Percentiles rank a stretch among this genome's conserved stretches.
phyloP scores from a whole-genome alignment of 2,113 vertebrate species.

The Dasyurus viverrinus region DNA sequence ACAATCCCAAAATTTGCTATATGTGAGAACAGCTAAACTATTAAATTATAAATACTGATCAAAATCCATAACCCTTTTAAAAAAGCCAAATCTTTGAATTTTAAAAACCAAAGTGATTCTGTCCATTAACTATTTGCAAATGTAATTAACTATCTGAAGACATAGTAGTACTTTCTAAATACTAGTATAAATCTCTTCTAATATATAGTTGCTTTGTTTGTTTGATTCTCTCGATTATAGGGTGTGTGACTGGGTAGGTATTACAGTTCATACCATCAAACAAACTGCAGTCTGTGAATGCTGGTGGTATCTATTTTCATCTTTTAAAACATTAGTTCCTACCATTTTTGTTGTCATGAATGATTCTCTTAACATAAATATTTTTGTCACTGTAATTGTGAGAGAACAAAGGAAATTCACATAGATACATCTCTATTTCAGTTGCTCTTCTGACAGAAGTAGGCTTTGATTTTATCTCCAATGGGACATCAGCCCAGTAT shows the following conservation, averaged over 20 bases:
- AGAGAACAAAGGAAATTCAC: conserved; percentile 62
- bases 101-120: conserved; percentile 9
- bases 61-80: neutral
- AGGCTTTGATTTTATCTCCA: conserved; percentile 55
- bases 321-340: conserved; percentile 54
- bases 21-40: conserved; percentile 11
- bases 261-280: conserved; percentile 71
- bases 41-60: conserved; percentile 5
- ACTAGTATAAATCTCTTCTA: conserved; percentile 73
- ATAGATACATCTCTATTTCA: conserved; percentile 38
- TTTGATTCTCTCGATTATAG: conserved; percentile 82
- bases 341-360: conserved; percentile 58
- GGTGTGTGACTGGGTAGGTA: conserved; percentile 79
- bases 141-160: conserved; percentile 75
- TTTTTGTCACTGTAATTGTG: conserved; percentile 67
- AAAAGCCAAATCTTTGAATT: neutral
- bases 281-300: conserved; percentile 61
- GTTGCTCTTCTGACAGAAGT: conserved; percentile 65
- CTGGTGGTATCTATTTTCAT: conserved; percentile 63
- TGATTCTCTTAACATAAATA: conserved; percentile 60
- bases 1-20: neutral
- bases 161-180: conserved; percentile 74
- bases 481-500: conserved; percentile 1
- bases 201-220: conserved; percentile 81
- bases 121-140: conserved; percentile 72